These are phyloP conservation scores for Ruditapes philippinarum DNA, from an alignment of 1,140 invertebrate genomes.

Conservation along the genomic window DNA sequence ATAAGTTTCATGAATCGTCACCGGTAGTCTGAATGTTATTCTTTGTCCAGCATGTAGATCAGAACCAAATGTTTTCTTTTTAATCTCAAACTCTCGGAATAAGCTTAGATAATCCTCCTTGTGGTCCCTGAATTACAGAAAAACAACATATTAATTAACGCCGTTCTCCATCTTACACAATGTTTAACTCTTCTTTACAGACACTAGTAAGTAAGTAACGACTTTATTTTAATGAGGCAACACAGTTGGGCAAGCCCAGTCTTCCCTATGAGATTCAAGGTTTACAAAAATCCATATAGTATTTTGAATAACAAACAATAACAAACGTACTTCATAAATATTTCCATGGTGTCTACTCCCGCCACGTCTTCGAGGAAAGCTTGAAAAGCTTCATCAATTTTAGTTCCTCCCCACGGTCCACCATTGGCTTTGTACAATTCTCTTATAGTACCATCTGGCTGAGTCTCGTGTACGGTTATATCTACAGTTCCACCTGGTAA, in stretches of 20 bases:
- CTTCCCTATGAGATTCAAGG: too few relatives aligned
- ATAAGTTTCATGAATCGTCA: slow-evolving; percentile 25
- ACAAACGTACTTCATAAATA: slow-evolving; percentile 36
- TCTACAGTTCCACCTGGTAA: slow-evolving; percentile 46
- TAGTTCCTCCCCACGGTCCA: slow-evolving; percentile 56
- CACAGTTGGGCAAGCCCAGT: too few relatives aligned
- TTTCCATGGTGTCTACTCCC: slow-evolving; percentile 28
- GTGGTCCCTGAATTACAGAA: slow-evolving; percentile 23
- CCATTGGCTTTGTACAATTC: slow-evolving; percentile 59
- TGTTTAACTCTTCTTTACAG: too few relatives aligned
- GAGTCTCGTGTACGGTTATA: slow-evolving; percentile 57
- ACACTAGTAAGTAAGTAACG: too few relatives aligned
- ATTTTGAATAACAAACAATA: background rate
- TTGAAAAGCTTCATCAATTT: slow-evolving; percentile 35
- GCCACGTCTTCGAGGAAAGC: slow-evolving; percentile 18
- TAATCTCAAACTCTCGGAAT: slow-evolving; percentile 46
- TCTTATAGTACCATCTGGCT: slow-evolving; percentile 20
- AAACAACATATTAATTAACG: too few relatives aligned
- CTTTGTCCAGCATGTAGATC: background rate
- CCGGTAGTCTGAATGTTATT: slow-evolving; percentile 25
- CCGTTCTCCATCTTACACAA: too few relatives aligned
- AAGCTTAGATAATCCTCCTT: slow-evolving; percentile 36
- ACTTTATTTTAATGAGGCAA: too few relatives aligned
- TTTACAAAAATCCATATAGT: too few relatives aligned
- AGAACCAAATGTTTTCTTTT: slow-evolving; percentile 51